Evolutionary conservation across 2,797 vertebrate genomes (phyloP), one percentile per base, ranked within the genome.

Genomic region (Sebastolobus altivelis): DNA sequence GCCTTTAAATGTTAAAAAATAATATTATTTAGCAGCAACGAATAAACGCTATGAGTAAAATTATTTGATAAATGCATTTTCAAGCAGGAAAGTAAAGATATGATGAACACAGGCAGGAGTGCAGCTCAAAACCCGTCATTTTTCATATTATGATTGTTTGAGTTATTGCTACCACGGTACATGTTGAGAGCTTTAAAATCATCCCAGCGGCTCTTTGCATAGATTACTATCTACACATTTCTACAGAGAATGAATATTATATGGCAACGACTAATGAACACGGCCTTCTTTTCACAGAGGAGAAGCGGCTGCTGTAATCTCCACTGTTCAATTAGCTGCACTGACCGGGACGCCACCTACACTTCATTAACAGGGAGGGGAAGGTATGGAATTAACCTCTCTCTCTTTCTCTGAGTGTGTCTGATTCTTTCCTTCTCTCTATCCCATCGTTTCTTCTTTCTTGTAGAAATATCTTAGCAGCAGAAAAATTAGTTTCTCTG

Each of bases 301-400:
- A 86, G 79, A 82, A 67, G 83, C 85, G 62, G 67, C 79, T 68
- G 75, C 87, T 89, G 88, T 94, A 92, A 95, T 96, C 93, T 91
- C 84, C 83, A 78, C 88, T 93, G 81, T 90, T 91, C 91, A 94
- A 95, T 95, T 92, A 94, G 91, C 91, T 60, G 84, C 78, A 56
- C 79, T 81, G 86, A 84, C 83, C 76, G 46, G 84, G 88, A 89
- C 83, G 80, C 87, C 83, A 91, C 90, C 93, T 93, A 90, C 90
- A 93, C 91, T 94, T 94, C 92, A 95, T 94, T 93, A 94, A 84
- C 80, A 80, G 49, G 72, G 83, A 75, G 77, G 20, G 38, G 77
- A 90, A 90, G 89, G 88, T 92, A 84, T 81, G 83, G 91, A 91
- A 79, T 82, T 76, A 83, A 79, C 86, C 77, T 72, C 3, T 72